Percentiles rank a stretch among this genome's conserved stretches.
phyloP scores from a whole-genome alignment of 1,140 invertebrate genomes.

The Wiebesia pumilae region DNA sequence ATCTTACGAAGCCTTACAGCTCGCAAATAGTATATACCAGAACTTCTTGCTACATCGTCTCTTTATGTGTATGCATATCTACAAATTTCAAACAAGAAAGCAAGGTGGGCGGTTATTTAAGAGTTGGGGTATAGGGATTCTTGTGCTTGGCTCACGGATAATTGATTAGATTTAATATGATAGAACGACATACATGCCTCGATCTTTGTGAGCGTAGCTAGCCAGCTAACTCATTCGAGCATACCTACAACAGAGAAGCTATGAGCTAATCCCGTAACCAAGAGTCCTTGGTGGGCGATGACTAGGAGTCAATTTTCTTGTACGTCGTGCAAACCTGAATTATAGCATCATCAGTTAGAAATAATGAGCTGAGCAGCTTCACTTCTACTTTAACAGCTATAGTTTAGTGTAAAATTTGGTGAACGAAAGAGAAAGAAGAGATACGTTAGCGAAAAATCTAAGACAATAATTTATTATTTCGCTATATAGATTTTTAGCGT shows the following conservation, averaged over 20 bases:
- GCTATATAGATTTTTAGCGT: conserved; percentile 63
- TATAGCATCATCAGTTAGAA: conserved; percentile 70
- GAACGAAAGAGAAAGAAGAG: conserved; percentile 47
- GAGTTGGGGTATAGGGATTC: not conserved
- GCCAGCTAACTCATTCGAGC: too few species aligned
- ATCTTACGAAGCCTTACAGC: not conserved
- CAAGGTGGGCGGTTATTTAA: not conserved
- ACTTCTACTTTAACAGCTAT: not conserved
- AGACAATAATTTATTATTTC: conserved; percentile 66
- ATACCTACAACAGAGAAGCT: too few species aligned
- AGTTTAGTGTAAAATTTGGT: not conserved
- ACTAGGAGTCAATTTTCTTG: too few species aligned
- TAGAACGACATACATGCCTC: conserved; percentile 37
- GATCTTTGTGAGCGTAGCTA: too few species aligned
- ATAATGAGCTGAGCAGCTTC: conserved; percentile 65
- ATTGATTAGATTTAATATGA: not conserved
- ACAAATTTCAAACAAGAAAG: not conserved
- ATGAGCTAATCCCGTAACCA: too few species aligned
- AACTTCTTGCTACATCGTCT: not conserved
- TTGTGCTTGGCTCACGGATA: not conserved
- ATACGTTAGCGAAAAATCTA: conserved; percentile 64
- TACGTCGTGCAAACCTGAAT: conserved; percentile 60
- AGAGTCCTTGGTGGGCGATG: too few species aligned
- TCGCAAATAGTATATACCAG: not conserved
- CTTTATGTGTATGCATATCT: not conserved